These are phyloP conservation scores for Microplitis demolitor DNA, from an alignment of 1,140 invertebrate genomes.

Conservation along the genomic window DNA sequence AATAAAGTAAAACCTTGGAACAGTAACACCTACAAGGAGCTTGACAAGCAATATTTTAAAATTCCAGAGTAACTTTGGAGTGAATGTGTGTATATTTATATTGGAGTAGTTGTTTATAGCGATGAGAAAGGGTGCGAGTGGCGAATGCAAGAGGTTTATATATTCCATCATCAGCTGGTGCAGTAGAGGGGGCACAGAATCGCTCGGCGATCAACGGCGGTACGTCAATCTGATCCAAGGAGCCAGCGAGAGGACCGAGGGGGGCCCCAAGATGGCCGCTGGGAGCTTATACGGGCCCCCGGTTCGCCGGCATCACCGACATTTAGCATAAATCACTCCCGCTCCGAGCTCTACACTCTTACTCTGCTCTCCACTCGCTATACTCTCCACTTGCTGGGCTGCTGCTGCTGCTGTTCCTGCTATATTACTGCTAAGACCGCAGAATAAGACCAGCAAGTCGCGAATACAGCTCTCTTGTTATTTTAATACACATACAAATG, in stretches of 20 bases:
- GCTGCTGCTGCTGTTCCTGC: not conserved
- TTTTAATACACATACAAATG: not conserved
- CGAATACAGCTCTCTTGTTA: not conserved
- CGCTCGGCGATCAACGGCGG: slow-evolving; percentile 30
- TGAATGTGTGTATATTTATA: too few species aligned
- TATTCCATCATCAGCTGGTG: too few species aligned
- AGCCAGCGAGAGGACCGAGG: slow-evolving; percentile 29
- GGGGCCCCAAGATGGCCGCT: slow-evolving; percentile 50
- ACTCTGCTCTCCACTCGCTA: slow-evolving; percentile 10
- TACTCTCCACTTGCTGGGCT: slow-evolving; percentile 13
- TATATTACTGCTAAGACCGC: not conserved
- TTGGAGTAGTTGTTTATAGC: not conserved
- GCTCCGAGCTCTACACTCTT: slow-evolving; percentile 29
- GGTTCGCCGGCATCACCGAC: slow-evolving; percentile 40
- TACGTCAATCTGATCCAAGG: slow-evolving; percentile 44
- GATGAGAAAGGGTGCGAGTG: slow-evolving; percentile 8
- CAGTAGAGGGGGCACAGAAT: slow-evolving; percentile 31
- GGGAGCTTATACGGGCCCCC: slow-evolving; percentile 39
- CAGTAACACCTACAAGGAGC: slow-evolving; percentile 3
- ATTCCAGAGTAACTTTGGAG: not conserved
- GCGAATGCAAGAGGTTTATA: slow-evolving; percentile 16
- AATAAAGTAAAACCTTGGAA: too few species aligned
- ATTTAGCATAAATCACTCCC: slow-evolving; percentile 55
- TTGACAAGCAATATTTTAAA: slow-evolving; percentile 2
- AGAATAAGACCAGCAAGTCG: slow-evolving; percentile 37